These are phyloP conservation scores for Dermatemys mawii DNA, from an alignment of 2,113 vertebrate species.

Conservation along the genomic window DNA sequence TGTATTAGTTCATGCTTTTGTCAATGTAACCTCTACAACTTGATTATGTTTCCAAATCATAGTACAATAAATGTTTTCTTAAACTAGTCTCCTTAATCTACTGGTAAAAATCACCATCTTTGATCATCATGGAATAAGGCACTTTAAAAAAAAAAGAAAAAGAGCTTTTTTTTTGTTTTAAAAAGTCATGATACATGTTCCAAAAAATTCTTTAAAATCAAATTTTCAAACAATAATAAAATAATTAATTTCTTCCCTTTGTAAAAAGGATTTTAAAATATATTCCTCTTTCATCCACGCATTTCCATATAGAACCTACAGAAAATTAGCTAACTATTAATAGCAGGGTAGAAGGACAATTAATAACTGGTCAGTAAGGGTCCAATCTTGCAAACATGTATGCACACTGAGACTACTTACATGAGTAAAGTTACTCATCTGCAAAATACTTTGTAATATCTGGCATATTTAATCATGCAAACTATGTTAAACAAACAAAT, in stretches of 20 bases:
- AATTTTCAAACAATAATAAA: background rate
- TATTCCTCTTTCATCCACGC: background rate
- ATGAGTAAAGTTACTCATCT: background rate
- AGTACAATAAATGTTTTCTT: constrained; percentile 57
- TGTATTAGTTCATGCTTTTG: constrained; percentile 67
- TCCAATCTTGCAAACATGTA: background rate
- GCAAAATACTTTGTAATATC: background rate
- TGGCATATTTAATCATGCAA: background rate
- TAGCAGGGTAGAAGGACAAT: background rate
- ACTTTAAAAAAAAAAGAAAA: background rate
- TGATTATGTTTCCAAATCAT: constrained; percentile 53
- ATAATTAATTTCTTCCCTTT: background rate
- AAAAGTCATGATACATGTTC: accelerated
- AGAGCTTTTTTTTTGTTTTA: background rate
- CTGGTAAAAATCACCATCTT: constrained; percentile 31
- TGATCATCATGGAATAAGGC: background rate
- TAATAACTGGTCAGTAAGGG: background rate
- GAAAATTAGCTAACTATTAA: background rate
- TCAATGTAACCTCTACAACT: constrained; percentile 71
- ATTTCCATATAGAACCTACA: background rate
- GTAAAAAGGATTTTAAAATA: background rate
- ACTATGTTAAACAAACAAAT: background rate
- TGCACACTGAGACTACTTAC: background rate
- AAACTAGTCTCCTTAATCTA: constrained; percentile 6
- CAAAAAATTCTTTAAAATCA: background rate